Evolutionary conservation across 2,797 vertebrate genomes (phyloP).

Genomic region (Macropus fuliginosus): DNA sequence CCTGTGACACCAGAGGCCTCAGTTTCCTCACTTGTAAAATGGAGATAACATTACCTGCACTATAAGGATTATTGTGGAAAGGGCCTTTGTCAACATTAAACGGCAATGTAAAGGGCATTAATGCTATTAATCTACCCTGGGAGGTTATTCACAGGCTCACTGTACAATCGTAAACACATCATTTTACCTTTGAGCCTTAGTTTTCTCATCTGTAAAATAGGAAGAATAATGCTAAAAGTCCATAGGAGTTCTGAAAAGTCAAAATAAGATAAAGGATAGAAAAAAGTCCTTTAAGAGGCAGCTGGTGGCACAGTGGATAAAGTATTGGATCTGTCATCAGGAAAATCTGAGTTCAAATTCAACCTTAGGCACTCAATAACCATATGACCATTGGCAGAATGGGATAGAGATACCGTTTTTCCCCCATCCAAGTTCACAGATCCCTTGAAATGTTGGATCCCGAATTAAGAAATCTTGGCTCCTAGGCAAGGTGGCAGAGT

Average conservation of each 20-base stretch:
- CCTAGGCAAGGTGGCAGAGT: background rate
- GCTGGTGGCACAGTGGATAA: background rate
- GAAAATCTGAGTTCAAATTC: background rate
- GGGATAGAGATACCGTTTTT: background rate
- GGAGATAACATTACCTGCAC: background rate
- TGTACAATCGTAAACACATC: background rate
- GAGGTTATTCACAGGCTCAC: background rate
- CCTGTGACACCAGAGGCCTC: background rate
- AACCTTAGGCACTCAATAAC: background rate
- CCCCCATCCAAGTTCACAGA: background rate
- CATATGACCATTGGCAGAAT: background rate
- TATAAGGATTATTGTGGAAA: background rate
- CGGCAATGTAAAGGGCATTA: background rate
- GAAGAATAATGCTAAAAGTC: background rate
- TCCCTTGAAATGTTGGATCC: background rate
- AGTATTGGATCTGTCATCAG: no score
- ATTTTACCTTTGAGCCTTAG: background rate
- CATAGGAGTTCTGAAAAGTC: background rate
- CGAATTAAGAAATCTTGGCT: background rate
- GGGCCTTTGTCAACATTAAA: background rate
- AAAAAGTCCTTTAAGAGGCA: background rate
- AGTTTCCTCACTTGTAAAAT: background rate
- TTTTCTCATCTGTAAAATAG: background rate
- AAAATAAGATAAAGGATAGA: no score
- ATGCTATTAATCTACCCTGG: background rate